Conservation (phyloP, 2,113 vertebrate genomes). For the Pheucticus melanocephalus region DNA sequence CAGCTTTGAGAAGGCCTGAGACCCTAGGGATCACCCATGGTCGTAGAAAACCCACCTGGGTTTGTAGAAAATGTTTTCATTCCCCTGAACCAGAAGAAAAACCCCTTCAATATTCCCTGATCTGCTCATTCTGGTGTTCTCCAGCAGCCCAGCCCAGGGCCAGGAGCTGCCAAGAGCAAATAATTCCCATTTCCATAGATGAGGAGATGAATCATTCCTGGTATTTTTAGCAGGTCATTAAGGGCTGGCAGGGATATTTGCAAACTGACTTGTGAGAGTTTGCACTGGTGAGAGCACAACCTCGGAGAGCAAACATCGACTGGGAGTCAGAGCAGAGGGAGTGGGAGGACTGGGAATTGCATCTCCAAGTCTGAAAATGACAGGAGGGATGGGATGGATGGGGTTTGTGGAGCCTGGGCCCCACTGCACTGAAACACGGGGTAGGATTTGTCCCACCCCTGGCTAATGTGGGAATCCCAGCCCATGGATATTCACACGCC, state of each 20-base stretch:
- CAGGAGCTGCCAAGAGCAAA: constrained; percentile 4
- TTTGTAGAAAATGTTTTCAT: neutral
- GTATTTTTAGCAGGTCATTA: constrained; percentile 60
- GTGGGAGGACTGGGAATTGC: neutral
- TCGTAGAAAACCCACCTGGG: neutral
- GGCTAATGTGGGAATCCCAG: neutral
- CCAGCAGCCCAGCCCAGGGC: neutral
- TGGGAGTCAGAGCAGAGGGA: neutral
- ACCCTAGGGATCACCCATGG: fast-evolving
- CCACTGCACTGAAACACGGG: fast-evolving
- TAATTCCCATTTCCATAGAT: neutral
- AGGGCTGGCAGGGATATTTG: neutral
- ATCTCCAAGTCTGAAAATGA: neutral
- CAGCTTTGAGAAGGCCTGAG: neutral
- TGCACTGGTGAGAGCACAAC: neutral
- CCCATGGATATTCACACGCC: fast-evolving
- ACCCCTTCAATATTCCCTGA: neutral
- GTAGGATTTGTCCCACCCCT: neutral
- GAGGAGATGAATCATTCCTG: neutral
- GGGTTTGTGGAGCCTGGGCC: neutral
- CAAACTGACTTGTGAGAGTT: neutral
- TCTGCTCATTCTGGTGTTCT: neutral
- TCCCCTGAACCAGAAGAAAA: neutral
- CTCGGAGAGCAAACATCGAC: neutral
- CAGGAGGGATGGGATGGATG: neutral